phyloP scores from a whole-genome alignment of 1,140 invertebrate genomes.

The Carposina sasakii region DNA sequence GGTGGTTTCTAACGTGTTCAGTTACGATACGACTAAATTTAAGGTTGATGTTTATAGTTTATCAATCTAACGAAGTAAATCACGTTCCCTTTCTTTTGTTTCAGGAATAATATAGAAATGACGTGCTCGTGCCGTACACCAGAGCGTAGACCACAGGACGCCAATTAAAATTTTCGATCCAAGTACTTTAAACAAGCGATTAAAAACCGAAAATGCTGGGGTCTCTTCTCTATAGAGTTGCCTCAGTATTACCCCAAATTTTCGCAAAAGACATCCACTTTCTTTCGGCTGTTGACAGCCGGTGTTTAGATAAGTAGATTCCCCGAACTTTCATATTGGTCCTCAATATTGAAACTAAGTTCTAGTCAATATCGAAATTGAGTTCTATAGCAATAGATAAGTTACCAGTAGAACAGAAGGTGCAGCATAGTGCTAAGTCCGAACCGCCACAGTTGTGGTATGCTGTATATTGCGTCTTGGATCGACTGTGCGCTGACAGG shows the following conservation, averaged over 20 bases:
- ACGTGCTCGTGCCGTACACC: constrained; percentile 22
- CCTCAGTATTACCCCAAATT: constrained; percentile 44
- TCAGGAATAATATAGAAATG: constrained; percentile 60
- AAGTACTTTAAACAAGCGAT: constrained; percentile 35
- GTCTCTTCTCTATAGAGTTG: constrained; percentile 56
- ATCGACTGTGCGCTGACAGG: constrained; percentile 72
- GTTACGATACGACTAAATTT: constrained; percentile 17
- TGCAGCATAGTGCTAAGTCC: constrained; percentile 31
- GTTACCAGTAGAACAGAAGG: constrained; percentile 52
- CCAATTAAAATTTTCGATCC: constrained; percentile 28
- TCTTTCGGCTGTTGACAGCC: constrained; percentile 62
- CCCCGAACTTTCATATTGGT: constrained; percentile 14
- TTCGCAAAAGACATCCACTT: constrained; percentile 39
- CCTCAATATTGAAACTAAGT: constrained; percentile 38
- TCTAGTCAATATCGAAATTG: constrained; percentile 49
- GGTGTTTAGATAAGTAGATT: constrained; percentile 66
- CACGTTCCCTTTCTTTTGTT: constrained; percentile 48
- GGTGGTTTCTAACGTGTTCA: constrained; percentile 33
- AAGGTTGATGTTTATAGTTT: constrained; percentile 21
- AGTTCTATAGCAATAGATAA: constrained; percentile 44
- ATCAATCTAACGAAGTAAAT: constrained; percentile 22
- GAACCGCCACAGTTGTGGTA: constrained; percentile 60
- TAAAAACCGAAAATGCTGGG: constrained; percentile 64
- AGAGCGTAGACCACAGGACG: constrained; percentile 29
- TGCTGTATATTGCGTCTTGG: constrained; percentile 70